These are phyloP conservation scores for Chymomyza costata DNA, from an alignment of 1,140 invertebrate species.

Conservation along the genomic window DNA sequence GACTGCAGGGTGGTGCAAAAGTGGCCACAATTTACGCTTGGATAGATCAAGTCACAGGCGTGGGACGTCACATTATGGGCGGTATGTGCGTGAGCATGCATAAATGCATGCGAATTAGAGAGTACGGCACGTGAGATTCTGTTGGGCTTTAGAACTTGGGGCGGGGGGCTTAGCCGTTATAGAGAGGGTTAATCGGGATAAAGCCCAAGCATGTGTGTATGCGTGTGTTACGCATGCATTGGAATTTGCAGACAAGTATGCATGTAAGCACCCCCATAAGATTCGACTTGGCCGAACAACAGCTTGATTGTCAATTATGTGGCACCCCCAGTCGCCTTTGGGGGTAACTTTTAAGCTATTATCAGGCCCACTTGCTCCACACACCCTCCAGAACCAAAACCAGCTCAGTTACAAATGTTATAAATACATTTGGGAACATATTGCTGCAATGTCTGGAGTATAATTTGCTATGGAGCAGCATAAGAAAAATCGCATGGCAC, in stretches of 20 bases:
- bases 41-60: conserved; percentile 5
- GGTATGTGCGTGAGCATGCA: conserved; percentile 57
- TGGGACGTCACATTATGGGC: not conserved
- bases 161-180: no score
- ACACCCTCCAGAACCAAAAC: not conserved
- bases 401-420: conserved; percentile 38
- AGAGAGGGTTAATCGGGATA: not conserved
- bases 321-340: not conserved
- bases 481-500: conserved; percentile 39
- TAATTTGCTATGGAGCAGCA: conserved; percentile 61
- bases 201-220: no score
- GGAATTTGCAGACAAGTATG: conserved; percentile 33
- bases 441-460: conserved; percentile 59
- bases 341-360: conserved; percentile 45
- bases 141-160: no score
- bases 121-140: conserved; percentile 44
- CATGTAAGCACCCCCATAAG: not conserved
- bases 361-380: conserved; percentile 6
- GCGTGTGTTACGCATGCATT: conserved; percentile 25
- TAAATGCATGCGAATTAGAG: conserved; percentile 72
- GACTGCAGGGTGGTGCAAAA: conserved; percentile 6
- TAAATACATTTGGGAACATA: conserved; percentile 64
- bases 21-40: conserved; percentile 37
- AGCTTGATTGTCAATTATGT: conserved; percentile 25
- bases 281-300: not conserved